These are phyloP conservation scores for Drosophila navojoa DNA, from an alignment of 1,140 invertebrate species.

Conservation along the genomic window DNA sequence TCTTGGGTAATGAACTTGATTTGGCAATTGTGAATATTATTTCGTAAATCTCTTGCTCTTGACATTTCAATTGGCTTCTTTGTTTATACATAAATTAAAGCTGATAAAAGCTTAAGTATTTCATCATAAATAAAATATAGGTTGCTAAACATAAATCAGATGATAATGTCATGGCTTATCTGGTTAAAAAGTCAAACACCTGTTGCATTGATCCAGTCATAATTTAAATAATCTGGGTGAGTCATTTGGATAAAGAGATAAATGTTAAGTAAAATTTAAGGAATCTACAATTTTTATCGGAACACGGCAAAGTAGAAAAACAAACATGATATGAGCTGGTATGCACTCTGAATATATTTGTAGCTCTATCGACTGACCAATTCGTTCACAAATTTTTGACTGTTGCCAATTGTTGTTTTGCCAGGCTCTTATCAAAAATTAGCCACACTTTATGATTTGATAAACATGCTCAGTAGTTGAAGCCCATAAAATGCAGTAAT, in stretches of 20 bases:
- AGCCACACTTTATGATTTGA: slow-evolving; percentile 37
- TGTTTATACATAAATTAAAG: not conserved
- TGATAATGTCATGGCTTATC: slow-evolving; percentile 15
- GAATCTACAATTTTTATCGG: slow-evolving; percentile 24
- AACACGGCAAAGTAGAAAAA: not conserved
- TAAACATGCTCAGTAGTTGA: slow-evolving; percentile 32
- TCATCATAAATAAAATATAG: not conserved
- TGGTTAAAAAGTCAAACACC: slow-evolving; percentile 13
- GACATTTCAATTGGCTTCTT: not conserved
- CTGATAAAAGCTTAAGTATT: not conserved
- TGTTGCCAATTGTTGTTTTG: slow-evolving; percentile 52
- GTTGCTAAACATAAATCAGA: not conserved
- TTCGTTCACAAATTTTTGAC: slow-evolving; percentile 30
- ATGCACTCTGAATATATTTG: not conserved
- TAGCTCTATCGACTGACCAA: not conserved
- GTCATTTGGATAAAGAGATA: slow-evolving; percentile 16
- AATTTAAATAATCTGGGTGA: slow-evolving; percentile 10
- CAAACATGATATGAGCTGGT: not conserved
- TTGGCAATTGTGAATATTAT: not conserved
- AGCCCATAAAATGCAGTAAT: slow-evolving; percentile 35
- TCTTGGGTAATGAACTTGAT: slow-evolving; percentile 26
- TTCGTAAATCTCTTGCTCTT: not conserved
- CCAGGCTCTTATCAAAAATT: slow-evolving; percentile 38
- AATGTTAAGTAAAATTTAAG: not conserved
- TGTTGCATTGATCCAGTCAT: slow-evolving; percentile 1